Conservation (phyloP, 2,113 vertebrate species). For the Lamprologus lemairii region DNA sequence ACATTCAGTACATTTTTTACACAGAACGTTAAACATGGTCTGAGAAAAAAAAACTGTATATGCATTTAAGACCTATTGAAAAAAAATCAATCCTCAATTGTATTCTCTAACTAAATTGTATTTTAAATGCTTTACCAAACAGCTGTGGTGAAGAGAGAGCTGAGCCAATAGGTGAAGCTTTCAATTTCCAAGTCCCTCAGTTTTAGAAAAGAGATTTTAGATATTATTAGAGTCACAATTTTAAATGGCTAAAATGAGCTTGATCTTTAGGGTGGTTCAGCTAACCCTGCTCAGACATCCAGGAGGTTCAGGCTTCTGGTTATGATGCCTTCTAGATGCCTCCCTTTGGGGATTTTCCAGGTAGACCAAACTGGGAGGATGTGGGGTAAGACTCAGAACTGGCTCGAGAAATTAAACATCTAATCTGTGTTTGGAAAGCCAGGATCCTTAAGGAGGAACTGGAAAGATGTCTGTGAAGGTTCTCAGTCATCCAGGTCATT, state of each 20-base stretch:
- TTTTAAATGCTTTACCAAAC: background rate
- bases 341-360: background rate
- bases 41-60: background rate
- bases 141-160: background rate
- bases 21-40: background rate
- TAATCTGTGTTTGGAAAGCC: background rate
- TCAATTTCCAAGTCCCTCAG: background rate
- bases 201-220: background rate
- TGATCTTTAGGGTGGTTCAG: background rate
- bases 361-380: background rate
- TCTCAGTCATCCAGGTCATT: too few species aligned
- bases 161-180: background rate
- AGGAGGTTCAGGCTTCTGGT: background rate
- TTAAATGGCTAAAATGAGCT: background rate
- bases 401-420: background rate
- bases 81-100: background rate
- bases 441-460: rapidly evolving
- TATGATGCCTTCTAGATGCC: background rate
- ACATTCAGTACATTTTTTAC: background rate
- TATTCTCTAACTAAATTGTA: background rate
- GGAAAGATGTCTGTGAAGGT: background rate
- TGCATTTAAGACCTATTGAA: background rate
- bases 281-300: background rate
- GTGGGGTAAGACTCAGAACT: background rate
- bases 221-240: background rate